Evolutionary conservation across 2,113 vertebrate species (phyloP).

Genomic region (Corydoras maculifer): DNA sequence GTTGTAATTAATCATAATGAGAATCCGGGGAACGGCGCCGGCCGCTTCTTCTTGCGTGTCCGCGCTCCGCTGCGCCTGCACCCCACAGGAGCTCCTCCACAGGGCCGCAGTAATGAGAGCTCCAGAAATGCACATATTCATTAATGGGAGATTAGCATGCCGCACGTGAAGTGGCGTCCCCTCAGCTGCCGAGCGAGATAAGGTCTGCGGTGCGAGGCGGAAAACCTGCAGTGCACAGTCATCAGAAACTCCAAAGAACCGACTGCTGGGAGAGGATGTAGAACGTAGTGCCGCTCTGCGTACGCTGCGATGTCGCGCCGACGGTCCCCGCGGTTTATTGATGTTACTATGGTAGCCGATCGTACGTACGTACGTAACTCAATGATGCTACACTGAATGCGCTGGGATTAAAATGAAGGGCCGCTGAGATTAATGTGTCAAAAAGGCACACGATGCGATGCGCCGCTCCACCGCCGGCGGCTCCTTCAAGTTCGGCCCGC

Average conservation of each 20-base stretch:
- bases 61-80: slow-evolving; percentile 16
- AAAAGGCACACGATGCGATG: not conserved
- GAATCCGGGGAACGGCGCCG: no score
- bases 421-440: not conserved
- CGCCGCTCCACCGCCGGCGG: slow-evolving; percentile 7
- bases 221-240: slow-evolving; percentile 27
- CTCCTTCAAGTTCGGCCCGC: slow-evolving; percentile 1
- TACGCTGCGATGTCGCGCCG: no score
- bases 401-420: no score
- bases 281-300: slow-evolving; percentile 1
- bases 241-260: slow-evolving; percentile 24
- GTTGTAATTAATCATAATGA: no score
- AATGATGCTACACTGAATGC: not conserved
- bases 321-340: no score
- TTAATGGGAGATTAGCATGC: slow-evolving; percentile 38
- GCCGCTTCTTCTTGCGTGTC: no score
- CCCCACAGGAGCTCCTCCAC: slow-evolving; percentile 2
- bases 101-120: slow-evolving; percentile 30
- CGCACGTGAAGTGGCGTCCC: slow-evolving; percentile 17
- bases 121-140: slow-evolving; percentile 33
- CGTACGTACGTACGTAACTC: not conserved
- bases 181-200: slow-evolving; percentile 28
- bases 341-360: no score
- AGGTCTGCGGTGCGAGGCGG: slow-evolving; percentile 24
- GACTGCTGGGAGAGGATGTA: not conserved